These are phyloP conservation scores for Cataglyphis hispanica DNA, from an alignment of 1,140 invertebrate species.

Conservation along the genomic window DNA sequence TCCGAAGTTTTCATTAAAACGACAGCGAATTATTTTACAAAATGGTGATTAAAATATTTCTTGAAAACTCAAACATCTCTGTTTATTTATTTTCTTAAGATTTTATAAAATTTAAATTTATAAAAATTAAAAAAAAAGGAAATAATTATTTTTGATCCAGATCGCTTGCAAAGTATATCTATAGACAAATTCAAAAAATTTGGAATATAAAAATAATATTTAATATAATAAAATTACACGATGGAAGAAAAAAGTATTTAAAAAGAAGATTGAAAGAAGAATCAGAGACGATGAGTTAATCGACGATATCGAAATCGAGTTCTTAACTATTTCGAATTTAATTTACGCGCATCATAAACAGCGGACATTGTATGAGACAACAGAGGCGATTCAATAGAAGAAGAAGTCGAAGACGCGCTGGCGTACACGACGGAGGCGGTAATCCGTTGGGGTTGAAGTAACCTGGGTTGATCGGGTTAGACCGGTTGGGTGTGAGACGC, in stretches of 20 bases:
- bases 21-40: neutral
- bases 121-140: too few species aligned
- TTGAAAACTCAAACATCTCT: neutral
- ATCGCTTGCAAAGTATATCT: too few species aligned
- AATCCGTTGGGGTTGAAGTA: constrained; percentile 77
- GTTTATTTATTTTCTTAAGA: neutral
- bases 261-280: neutral
- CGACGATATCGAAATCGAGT: neutral
- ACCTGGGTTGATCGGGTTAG: constrained; percentile 72
- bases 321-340: neutral
- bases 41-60: neutral
- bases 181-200: too few species aligned
- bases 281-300: neutral
- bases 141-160: too few species aligned
- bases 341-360: neutral
- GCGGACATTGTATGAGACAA: neutral
- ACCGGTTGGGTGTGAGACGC: constrained; percentile 73
- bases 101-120: neutral
- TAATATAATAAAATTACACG: too few species aligned
- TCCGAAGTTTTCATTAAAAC: neutral
- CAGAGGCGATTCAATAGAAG: neutral
- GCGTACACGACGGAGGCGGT: constrained; percentile 71
- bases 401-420: neutral
- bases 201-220: too few species aligned
- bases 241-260: neutral